Conservation (phyloP, 1,140 invertebrate genomes). For the Bombus terrestris region DNA sequence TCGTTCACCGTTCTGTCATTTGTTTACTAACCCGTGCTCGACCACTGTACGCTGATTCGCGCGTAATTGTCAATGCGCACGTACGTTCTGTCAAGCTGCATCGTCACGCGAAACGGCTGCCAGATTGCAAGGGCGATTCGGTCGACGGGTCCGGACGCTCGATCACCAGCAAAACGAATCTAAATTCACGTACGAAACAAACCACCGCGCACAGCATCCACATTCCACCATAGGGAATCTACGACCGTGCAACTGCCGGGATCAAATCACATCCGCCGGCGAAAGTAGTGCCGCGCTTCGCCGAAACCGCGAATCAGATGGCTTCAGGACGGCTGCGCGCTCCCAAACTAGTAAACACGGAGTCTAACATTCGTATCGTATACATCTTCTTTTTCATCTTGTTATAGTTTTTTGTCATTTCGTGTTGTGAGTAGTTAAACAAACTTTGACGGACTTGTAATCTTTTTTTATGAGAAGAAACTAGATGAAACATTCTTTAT, state of each 20-base stretch:
- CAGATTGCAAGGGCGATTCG: conserved; percentile 1
- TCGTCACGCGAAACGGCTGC: conserved; percentile 15
- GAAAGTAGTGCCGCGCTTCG: conserved; percentile 61
- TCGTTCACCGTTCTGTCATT: conserved; percentile 66
- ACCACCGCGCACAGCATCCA: conserved; percentile 79
- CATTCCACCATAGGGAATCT: conserved; percentile 78
- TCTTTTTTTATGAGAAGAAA: no score
- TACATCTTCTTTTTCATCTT: not conserved
- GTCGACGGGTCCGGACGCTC: not conserved
- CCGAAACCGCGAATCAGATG: conserved; percentile 57
- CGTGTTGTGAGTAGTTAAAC: not conserved
- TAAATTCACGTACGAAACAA: conserved; percentile 73
- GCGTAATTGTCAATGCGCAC: conserved; percentile 54
- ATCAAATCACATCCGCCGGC: conserved; percentile 70
- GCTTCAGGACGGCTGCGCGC: conserved; percentile 32
- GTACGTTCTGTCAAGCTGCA: conserved; percentile 37
- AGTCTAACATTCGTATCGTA: not conserved
- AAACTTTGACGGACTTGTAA: not conserved
- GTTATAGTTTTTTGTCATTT: not conserved
- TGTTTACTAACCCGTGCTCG: conserved; percentile 71
- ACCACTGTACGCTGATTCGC: conserved; percentile 50
- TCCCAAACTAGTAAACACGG: not conserved
- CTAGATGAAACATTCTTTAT: not conserved
- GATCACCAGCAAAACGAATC: conserved; percentile 38
- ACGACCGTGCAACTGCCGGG: conserved; percentile 71